Evolutionary conservation across 30 jellyfish, hydroid and myxozoan genomes (phyloP).

Genomic region (Turritopsis rubra): DNA sequence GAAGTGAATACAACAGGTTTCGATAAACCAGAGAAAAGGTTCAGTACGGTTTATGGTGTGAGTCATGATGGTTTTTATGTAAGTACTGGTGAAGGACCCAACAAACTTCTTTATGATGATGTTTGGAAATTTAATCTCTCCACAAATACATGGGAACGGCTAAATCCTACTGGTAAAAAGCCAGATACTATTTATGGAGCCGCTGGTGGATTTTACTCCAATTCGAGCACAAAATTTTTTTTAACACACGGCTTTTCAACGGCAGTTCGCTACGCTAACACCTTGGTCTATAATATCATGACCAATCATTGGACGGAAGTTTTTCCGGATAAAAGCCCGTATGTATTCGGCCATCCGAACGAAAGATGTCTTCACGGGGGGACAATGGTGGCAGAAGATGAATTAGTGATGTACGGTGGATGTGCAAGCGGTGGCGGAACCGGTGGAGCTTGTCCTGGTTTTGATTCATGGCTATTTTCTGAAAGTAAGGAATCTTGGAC

Average conservation of each 20-base stretch:
- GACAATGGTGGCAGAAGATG: conserved; percentile 27
- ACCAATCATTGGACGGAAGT: conserved; percentile 29
- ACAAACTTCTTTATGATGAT: conserved; percentile 12
- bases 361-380: conserved; percentile 51
- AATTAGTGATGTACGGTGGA: conserved; percentile 51
- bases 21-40: conserved; percentile 33
- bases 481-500: conserved; percentile 29
- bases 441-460: conserved; percentile 67
- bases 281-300: conserved; percentile 19
- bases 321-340: conserved; percentile 39
- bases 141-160: conserved; percentile 35
- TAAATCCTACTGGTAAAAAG: conserved; percentile 12
- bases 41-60: conserved; percentile 35
- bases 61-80: conserved; percentile 8
- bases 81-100: conserved; percentile 45
- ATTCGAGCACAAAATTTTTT: conserved; percentile 7
- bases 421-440: conserved; percentile 55
- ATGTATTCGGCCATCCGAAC: conserved; percentile 49
- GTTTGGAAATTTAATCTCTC: conserved; percentile 38
- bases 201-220: conserved; percentile 46
- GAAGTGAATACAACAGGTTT: conserved; percentile 10
- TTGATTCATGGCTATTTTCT: conserved; percentile 52
- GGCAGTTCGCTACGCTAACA: conserved; percentile 35
- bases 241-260: conserved; percentile 48
- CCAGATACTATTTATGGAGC: conserved; percentile 31